These are phyloP conservation scores for Rhinichthys klamathensis DNA, from an alignment of 2,113 vertebrate genomes.

Conservation along the genomic window DNA sequence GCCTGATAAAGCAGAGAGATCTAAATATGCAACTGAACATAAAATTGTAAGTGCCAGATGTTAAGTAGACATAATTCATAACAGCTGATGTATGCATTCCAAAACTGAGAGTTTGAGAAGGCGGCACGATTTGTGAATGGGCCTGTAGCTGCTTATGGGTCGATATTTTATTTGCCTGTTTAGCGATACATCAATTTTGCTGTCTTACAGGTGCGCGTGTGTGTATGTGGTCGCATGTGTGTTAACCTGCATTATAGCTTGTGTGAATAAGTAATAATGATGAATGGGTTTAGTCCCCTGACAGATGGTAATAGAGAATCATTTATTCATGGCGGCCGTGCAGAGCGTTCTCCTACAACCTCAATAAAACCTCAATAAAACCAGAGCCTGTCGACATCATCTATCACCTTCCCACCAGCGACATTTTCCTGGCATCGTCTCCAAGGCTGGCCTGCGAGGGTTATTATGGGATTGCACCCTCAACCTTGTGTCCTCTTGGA, in stretches of 20 bases:
- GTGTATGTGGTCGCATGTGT: slow-evolving; percentile 25
- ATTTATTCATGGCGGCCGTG: slow-evolving; percentile 55
- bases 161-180: slow-evolving; percentile 57
- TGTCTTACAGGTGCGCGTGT: slow-evolving; percentile 8
- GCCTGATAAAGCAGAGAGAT: slow-evolving; percentile 33
- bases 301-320: slow-evolving; percentile 58
- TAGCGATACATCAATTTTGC: slow-evolving; percentile 50
- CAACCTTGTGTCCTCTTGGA: slow-evolving; percentile 42
- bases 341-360: slow-evolving; percentile 55
- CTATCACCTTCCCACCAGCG: slow-evolving; percentile 49
- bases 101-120: slow-evolving; percentile 42
- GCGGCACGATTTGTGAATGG: slow-evolving; percentile 38
- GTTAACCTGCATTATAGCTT: slow-evolving; percentile 49
- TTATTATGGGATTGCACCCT: slow-evolving; percentile 50
- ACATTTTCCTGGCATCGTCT: slow-evolving; percentile 50
- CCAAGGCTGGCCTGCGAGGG: slow-evolving; percentile 48
- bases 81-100: slow-evolving; percentile 41
- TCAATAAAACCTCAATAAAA: slow-evolving; percentile 59
- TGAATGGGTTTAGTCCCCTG: slow-evolving; percentile 48
- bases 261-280: slow-evolving; percentile 60
- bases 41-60: slow-evolving; percentile 36
- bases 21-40: slow-evolving; percentile 50
- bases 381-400: slow-evolving; percentile 40
- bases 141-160: slow-evolving; percentile 32
- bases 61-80: slow-evolving; percentile 55